Percentiles rank a stretch among this genome's conserved stretches.
These are phyloP conservation scores for Syndactyla subalaris DNA, from an alignment of 2,797 vertebrate genomes.

Conservation along the genomic window DNA sequence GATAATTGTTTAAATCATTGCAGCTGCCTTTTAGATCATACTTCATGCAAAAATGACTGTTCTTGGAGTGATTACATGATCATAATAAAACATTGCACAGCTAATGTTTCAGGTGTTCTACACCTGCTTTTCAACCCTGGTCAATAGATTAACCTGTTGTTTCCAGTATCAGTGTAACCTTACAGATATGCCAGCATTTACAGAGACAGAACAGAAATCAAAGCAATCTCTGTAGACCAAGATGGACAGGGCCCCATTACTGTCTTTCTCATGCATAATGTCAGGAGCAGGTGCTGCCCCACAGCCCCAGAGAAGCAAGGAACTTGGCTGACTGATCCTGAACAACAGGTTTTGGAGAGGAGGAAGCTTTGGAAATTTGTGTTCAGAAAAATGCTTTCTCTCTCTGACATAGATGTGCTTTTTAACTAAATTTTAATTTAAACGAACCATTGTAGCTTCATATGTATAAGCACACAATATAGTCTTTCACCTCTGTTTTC, in stretches of 20 bases:
- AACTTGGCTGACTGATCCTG: not conserved
- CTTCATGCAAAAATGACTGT: not conserved
- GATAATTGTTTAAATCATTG: not conserved
- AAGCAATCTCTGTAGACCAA: not conserved
- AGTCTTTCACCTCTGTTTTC: not conserved
- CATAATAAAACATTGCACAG: not conserved
- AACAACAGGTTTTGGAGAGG: not conserved
- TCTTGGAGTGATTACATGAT: not conserved
- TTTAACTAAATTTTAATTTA: not conserved
- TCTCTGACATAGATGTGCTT: not conserved
- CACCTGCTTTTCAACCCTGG: not conserved
- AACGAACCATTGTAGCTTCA: not conserved
- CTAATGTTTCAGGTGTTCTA: not conserved
- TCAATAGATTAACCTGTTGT: not conserved
- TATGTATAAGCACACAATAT: not conserved
- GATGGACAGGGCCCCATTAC: not conserved
- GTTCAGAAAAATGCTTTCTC: not conserved
- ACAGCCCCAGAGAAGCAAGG: rapidly evolving
- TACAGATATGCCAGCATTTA: not conserved
- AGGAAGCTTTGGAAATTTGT: not conserved
- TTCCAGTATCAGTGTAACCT: not conserved
- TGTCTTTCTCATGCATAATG: rapidly evolving
- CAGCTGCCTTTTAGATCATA: not conserved
- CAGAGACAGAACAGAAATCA: not conserved
- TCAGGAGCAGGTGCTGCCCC: not conserved